These are phyloP conservation scores for Nasalis larvatus DNA, from an alignment of 2,113 vertebrate genomes.

Conservation along the genomic window DNA sequence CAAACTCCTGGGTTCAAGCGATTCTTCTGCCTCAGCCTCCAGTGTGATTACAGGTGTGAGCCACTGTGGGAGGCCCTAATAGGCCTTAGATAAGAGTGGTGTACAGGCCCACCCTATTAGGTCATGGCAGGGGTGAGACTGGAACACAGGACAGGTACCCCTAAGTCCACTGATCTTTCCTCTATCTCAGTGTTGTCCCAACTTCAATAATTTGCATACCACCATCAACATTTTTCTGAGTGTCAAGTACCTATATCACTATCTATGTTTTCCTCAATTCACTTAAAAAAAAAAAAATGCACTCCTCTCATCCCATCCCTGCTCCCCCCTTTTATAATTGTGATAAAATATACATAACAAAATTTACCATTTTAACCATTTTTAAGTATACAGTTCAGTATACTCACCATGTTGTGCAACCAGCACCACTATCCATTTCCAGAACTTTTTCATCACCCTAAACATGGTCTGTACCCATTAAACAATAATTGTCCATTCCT, in stretches of 20 bases:
- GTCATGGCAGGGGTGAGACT: background rate
- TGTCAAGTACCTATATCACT: background rate
- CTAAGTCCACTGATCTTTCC: background rate
- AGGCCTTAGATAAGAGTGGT: background rate
- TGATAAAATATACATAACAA: background rate
- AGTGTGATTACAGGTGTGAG: too few relatives aligned
- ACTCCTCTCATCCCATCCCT: background rate
- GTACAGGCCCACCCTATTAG: background rate
- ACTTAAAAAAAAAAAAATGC: background rate
- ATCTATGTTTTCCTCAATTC: background rate
- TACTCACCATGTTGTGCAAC: background rate
- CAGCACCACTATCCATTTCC: background rate
- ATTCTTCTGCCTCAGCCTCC: too few relatives aligned
- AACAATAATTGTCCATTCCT: background rate
- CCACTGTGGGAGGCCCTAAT: background rate
- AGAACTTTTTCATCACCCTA: background rate
- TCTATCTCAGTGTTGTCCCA: background rate
- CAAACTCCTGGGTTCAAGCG: too few relatives aligned
- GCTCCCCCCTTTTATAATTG: background rate
- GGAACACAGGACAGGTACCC: background rate
- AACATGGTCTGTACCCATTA: background rate
- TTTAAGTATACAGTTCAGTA: background rate
- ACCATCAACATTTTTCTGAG: background rate
- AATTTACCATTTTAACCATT: background rate
- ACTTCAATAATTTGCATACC: background rate